Base-by-base conservation (phyloP, 2,113 vertebrate species). In the Piliocolobus tephrosceles region DNA sequence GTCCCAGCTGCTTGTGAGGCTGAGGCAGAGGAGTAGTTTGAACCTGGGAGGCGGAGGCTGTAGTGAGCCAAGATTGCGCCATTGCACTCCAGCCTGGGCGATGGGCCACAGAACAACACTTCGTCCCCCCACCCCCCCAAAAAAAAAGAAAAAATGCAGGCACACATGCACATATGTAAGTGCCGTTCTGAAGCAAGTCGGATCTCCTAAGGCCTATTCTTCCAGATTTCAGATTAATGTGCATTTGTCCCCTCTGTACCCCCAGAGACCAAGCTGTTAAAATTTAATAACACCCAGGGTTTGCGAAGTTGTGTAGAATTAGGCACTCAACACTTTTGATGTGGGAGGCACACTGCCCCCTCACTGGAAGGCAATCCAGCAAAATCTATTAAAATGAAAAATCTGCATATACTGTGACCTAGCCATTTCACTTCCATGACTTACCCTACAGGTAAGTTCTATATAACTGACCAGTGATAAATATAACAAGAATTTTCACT, bases 401-500 rank as follows among this genome's bases (percentile, higher is more conserved):
- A 61, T 20, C 1, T 73, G 4, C 30, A 73, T 52, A 84, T 8
- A 75, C 52, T 79, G 57, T 73, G 45, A 73, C 25, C 27, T 5
- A 82, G 9, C 22, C 16, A 47, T 85, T 87, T 78, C 22, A 90
- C 20, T 89, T 79, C 22, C 76, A 22, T 72, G 57, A 88, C 85
- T 93, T 81, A 91, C 38, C 57, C 55, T 88, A 61, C 2, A 10
- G 40, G 40, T 82, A 92, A 92, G 58, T 25, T 57, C 82, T 73
- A 57, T 40, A 23, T 40, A 86, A 81, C 17, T 57, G 81, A 18
- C 7, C 35, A 70, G 2, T 32, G 14, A 91, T 12, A 75, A 8
- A 94, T 3, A 22, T 14, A 92, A n/a, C 5, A 81, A 95, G 58
- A 94, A 92, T 55, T 91, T 22, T 90, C 40, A 87, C 10, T 45